phyloP scores from a whole-genome alignment of 2,113 vertebrate species.

The Rhinopomastus cyanomelas region DNA sequence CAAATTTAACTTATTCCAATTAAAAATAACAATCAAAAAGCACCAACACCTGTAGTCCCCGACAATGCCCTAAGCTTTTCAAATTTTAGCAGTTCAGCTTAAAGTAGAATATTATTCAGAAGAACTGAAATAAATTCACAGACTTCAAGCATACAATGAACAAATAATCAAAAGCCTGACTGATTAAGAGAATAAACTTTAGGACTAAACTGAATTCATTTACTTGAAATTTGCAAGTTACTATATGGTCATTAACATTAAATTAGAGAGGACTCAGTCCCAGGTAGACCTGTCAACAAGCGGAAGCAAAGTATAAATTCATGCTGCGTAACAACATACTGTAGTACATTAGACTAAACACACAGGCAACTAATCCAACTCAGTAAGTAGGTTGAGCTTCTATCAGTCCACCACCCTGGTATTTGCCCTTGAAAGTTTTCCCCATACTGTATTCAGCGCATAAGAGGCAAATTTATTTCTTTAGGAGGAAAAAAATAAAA shows the following conservation, averaged over 20 bases:
- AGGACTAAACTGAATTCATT: not conserved
- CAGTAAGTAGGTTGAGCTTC: not conserved
- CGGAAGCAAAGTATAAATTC: not conserved
- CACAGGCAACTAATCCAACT: not conserved
- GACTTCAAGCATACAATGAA: not conserved
- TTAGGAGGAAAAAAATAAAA: not conserved
- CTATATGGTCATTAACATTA: not conserved
- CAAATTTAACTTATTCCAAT: not conserved
- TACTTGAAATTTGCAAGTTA: not conserved
- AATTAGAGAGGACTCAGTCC: not conserved
- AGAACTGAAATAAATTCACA: not conserved
- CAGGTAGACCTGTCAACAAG: not conserved
- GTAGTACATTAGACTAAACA: not conserved
- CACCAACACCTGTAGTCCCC: not conserved
- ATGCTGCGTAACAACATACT: not conserved
- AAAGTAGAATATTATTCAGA: not conserved
- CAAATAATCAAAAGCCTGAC: not conserved
- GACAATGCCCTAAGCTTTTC: not conserved
- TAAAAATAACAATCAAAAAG: not conserved
- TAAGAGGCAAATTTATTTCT: not conserved
- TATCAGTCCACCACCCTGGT: not conserved
- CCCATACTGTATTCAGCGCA: not conserved
- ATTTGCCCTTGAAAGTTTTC: not conserved
- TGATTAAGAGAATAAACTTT: not conserved
- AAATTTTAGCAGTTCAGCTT: not conserved